Conservation (phyloP, 2,113 vertebrate species). For the Oenanthe oenanthe region DNA sequence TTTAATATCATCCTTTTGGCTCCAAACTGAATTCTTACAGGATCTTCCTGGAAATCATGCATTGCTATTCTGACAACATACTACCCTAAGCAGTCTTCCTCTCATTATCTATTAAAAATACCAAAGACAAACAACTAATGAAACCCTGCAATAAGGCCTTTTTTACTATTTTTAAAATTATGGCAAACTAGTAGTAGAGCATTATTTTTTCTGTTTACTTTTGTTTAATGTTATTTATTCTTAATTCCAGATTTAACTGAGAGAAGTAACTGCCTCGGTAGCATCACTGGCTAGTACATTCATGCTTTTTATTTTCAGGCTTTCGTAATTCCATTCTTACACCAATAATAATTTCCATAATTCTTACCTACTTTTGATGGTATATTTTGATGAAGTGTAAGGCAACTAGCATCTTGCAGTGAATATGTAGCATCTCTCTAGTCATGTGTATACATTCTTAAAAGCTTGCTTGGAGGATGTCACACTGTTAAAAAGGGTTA, state of each 20-base stretch:
- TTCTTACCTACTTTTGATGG: not conserved
- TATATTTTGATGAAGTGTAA: not conserved
- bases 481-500: constrained; percentile 34
- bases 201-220: not conserved
- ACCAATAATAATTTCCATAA: not conserved
- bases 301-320: not conserved
- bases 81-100: not conserved
- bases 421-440: not conserved
- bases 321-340: not conserved
- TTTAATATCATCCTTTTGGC: not conserved
- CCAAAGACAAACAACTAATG: not conserved
- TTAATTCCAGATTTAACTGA: not conserved
- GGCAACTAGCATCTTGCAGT: not conserved
- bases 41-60: not conserved
- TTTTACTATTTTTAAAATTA: not conserved
- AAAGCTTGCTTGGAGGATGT: constrained; percentile 27
- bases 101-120: not conserved
- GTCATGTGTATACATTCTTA: not conserved
- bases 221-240: not conserved
- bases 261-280: not conserved
- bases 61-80: not conserved
- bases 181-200: not conserved
- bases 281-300: not conserved
- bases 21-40: not conserved
- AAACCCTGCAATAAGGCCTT: not conserved